phyloP scores from a whole-genome alignment of 2,888 invertebrate species.

The Sphinx pinastri region DNA sequence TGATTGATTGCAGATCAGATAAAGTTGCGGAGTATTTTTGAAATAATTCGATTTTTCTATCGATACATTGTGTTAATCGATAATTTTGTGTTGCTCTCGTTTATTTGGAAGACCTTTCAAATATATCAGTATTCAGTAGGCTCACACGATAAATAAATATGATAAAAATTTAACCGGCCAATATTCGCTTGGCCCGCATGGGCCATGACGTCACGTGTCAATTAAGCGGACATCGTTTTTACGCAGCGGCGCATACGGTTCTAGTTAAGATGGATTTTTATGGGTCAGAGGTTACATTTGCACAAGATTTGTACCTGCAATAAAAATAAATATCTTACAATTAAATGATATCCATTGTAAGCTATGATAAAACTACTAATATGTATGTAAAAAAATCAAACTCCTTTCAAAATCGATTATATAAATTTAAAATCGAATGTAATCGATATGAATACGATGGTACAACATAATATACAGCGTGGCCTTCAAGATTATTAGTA shows the following conservation, averaged over 20 bases:
- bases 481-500: constrained; percentile 5
- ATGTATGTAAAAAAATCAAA: too few species aligned
- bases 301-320: background rate
- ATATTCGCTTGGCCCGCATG: too few species aligned
- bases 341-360: background rate
- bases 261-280: too few species aligned
- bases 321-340: background rate
- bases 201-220: too few species aligned
- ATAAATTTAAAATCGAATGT: background rate
- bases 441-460: background rate
- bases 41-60: background rate
- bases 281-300: too few species aligned
- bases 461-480: background rate
- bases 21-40: background rate
- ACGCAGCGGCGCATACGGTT: too few species aligned
- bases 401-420: background rate
- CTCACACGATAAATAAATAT: too few species aligned
- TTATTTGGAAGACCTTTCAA: background rate
- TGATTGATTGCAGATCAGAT: background rate
- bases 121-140: too few species aligned
- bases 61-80: background rate
- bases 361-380: too few species aligned
- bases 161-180: too few species aligned
- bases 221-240: too few species aligned
- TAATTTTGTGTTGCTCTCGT: background rate